Percentiles rank a stretch among this genome's conserved stretches.
Conservation (phyloP, 2,797 vertebrate species). For the Kryptolebias ocellatus region DNA sequence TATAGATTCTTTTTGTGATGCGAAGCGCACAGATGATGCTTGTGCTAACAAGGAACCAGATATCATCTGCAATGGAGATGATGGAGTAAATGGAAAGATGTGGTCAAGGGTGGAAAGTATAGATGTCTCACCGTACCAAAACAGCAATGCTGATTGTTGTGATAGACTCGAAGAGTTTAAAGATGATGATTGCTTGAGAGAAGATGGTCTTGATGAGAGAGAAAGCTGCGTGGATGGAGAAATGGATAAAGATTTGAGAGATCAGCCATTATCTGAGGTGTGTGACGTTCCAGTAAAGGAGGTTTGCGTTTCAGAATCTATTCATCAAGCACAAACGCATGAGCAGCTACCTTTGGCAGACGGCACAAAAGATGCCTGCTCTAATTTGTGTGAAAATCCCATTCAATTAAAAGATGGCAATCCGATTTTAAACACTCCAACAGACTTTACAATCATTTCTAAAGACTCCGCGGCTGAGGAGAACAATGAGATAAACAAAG, state of each 20-base stretch:
- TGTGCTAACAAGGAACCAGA: constrained; percentile 8
- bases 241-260: constrained; percentile 11
- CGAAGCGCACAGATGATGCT: background rate
- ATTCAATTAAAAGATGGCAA: constrained; percentile 2
- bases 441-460: constrained; percentile 9
- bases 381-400: constrained; percentile 9
- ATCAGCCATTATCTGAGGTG: constrained; percentile 2
- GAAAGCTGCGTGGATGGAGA: background rate
- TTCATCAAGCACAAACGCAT: constrained; percentile 22
- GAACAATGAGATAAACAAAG: background rate
- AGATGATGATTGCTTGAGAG: constrained; percentile 15
- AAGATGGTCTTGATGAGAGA: constrained; percentile 24
- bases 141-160: constrained; percentile 15
- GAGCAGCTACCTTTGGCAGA: constrained; percentile 17
- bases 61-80: constrained; percentile 12
- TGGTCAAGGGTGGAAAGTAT: constrained; percentile 13
- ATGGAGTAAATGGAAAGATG: constrained; percentile 33
- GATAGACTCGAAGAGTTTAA: background rate
- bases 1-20: constrained; percentile 12
- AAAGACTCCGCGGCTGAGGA: constrained; percentile 17
- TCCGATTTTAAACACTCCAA: constrained; percentile 21
- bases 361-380: constrained; percentile 12
- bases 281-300: constrained; percentile 5
- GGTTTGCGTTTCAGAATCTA: constrained; percentile 5
- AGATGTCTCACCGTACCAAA: constrained; percentile 9